Evolutionary conservation across 2,888 invertebrate genomes (phyloP).

Genomic region (Hipparchia semele): DNA sequence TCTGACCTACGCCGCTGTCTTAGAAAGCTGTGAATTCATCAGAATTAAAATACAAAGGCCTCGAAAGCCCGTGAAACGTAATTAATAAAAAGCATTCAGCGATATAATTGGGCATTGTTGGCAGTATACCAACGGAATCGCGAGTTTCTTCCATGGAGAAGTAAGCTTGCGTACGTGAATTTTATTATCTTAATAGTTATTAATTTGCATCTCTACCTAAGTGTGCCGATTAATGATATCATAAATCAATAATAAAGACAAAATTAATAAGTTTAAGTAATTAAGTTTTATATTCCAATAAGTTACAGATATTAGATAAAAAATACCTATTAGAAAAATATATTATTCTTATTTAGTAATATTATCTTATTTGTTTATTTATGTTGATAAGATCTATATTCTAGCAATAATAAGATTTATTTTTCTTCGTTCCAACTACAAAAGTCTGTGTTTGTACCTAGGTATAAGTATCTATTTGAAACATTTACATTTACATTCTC

Average conservation of each 20-base stretch:
- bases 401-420: too few relatives aligned
- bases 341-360: not conserved
- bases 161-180: conserved; percentile 26
- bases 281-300: not conserved
- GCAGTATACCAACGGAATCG: conserved; percentile 42
- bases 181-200: conserved; percentile 11
- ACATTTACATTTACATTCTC: not conserved
- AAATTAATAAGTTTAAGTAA: not conserved
- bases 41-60: conserved; percentile 77
- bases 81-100: conserved; percentile 72
- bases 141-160: conserved; percentile 33
- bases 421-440: too few relatives aligned
- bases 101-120: conserved; percentile 75
- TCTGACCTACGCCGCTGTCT: conserved; percentile 40
- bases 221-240: not conserved
- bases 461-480: too few relatives aligned
- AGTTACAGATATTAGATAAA: not conserved
- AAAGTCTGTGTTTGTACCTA: too few relatives aligned
- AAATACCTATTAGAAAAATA: not conserved
- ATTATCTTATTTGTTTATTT: too few relatives aligned
- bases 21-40: conserved; percentile 70
- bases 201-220: conserved; percentile 1
- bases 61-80: conserved; percentile 57
- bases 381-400: too few relatives aligned
- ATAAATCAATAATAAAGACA: not conserved